A percentile compares a stretch with the other conserved stretches of the same genome.
Evolutionary conservation across 2,797 vertebrate genomes (phyloP).

Genomic region (Oreochromis mossambicus): DNA sequence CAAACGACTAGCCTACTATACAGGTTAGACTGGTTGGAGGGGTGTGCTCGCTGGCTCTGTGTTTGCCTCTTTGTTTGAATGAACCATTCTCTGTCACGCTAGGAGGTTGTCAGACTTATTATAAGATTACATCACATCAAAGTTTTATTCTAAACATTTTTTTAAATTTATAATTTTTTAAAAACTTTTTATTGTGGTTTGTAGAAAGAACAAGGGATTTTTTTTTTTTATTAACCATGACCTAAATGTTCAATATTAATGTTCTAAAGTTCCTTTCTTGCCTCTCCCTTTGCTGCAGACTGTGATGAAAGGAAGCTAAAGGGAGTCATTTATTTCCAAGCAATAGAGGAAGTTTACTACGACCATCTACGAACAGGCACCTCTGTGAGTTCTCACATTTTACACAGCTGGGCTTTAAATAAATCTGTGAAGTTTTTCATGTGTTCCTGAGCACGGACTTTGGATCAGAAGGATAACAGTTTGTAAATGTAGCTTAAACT

Average conservation of each 20-base stretch:
- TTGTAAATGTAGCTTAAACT: not conserved
- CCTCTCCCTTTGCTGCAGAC: constrained; percentile 62
- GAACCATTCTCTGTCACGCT: not conserved
- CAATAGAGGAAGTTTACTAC: constrained; percentile 88
- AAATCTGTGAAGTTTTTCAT: not conserved
- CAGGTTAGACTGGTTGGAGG: constrained; percentile 70
- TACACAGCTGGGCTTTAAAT: not conserved
- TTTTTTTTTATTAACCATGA: not conserved
- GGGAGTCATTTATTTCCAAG: constrained; percentile 92
- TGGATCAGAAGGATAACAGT: not conserved
- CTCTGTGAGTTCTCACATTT: constrained; percentile 71
- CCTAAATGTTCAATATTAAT: not conserved
- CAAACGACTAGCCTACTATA: constrained; percentile 85
- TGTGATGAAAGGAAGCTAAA: constrained; percentile 88
- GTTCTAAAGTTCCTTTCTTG: not conserved
- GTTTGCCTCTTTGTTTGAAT: constrained; percentile 2
- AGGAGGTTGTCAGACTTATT: not conserved
- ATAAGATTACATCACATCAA: not conserved
- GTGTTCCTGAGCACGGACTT: not conserved
- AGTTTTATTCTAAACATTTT: not conserved
- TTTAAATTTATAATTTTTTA: not conserved
- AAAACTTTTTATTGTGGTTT: not conserved
- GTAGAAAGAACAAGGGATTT: accelerated
- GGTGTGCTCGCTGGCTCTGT: not conserved
- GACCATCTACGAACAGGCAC: constrained; percentile 85